phyloP scores from a whole-genome alignment of 2,797 vertebrate genomes.

The Sebastiscus albofasciatus region DNA sequence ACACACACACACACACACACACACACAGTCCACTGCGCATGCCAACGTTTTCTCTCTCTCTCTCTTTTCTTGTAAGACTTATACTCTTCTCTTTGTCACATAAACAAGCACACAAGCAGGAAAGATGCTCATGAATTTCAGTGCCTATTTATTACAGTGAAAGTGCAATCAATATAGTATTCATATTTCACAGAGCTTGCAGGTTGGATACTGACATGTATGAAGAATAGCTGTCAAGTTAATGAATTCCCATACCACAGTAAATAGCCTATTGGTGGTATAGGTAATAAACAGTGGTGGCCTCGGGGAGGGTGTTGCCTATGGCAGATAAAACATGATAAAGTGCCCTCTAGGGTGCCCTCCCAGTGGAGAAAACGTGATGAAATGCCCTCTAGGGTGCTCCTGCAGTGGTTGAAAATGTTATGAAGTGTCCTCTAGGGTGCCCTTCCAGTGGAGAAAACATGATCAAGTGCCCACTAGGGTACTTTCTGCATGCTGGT shows the following conservation, averaged over 20 bases:
- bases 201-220: constrained; percentile 1
- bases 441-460: no score
- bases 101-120: constrained; percentile 14
- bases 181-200: not conserved
- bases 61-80: not conserved
- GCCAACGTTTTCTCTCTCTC: not conserved
- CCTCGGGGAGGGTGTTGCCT: no score
- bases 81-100: constrained; percentile 11
- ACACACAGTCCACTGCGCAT: constrained; percentile 21
- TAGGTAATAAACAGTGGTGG: no score
- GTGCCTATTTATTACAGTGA: constrained; percentile 5
- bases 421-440: no score
- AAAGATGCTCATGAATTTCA: constrained; percentile 2
- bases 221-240: not conserved
- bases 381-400: no score
- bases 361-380: no score
- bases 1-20: constrained; percentile 10
- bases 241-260: not conserved
- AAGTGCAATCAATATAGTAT: constrained; percentile 1
- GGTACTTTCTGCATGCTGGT: no score
- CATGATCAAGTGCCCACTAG: no score
- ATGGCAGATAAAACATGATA: no score
- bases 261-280: constrained; percentile 6
- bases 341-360: no score
- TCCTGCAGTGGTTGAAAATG: no score